These are phyloP conservation scores for Ametastegia equiseti DNA, from an alignment of 2,888 invertebrate genomes.

Conservation along the genomic window DNA sequence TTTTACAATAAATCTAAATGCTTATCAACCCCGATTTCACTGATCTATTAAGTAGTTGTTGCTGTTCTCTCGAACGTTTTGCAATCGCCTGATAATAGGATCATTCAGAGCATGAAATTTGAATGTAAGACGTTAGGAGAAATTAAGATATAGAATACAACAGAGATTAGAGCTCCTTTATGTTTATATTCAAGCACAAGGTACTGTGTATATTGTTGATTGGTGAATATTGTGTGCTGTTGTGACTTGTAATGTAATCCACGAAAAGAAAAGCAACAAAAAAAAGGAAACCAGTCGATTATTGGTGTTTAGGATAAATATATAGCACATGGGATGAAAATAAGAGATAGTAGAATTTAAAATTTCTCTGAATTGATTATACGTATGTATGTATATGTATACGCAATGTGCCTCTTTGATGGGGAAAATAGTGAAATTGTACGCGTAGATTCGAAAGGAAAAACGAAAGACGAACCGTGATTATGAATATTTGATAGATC, in stretches of 20 bases:
- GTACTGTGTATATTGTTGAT: neutral
- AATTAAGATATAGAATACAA: neutral
- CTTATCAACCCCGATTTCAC: too few relatives aligned
- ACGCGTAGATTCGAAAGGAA: too few relatives aligned
- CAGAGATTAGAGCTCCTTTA: neutral
- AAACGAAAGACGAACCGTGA: too few relatives aligned
- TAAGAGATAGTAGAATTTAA: neutral
- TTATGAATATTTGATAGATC: too few relatives aligned
- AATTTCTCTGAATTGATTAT: neutral
- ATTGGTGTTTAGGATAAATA: neutral
- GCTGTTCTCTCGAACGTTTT: neutral
- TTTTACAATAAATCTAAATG: neutral
- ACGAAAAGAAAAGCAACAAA: neutral
- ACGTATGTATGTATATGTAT: neutral
- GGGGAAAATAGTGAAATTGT: too few relatives aligned
- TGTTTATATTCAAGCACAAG: neutral
- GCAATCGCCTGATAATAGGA: neutral
- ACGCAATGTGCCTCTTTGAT: too few relatives aligned
- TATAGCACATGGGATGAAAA: neutral
- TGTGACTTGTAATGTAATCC: neutral
- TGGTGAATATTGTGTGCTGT: neutral
- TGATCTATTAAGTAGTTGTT: neutral
- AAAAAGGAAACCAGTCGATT: neutral
- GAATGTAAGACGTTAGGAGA: constrained; percentile 2
- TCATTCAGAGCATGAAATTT: constrained; percentile 35